These are phyloP conservation scores for Cyanoderma ruficeps DNA, from an alignment of 2,113 vertebrate species.

Conservation along the genomic window DNA sequence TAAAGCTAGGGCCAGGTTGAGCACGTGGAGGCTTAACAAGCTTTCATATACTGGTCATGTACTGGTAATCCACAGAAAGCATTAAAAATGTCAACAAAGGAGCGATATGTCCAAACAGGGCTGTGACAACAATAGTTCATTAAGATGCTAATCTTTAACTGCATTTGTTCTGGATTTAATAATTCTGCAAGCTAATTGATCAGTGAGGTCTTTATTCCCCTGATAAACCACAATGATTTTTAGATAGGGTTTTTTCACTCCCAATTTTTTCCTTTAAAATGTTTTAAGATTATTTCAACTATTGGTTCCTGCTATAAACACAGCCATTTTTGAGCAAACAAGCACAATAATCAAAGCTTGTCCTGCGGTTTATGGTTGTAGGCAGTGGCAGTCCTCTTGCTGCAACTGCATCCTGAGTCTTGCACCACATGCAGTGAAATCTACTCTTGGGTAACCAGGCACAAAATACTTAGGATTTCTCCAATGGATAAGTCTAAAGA, in stretches of 20 bases:
- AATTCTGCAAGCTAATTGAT: background rate
- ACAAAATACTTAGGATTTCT: background rate
- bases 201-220: background rate
- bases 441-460: background rate
- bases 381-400: background rate
- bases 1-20: background rate
- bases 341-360: background rate
- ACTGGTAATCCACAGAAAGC: constrained; percentile 33
- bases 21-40: constrained; percentile 49
- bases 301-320: background rate
- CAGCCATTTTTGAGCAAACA: background rate
- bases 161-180: background rate
- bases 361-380: background rate
- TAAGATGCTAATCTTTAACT: background rate
- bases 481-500: background rate
- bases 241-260: background rate
- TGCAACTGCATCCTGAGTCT: background rate
- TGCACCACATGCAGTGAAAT: background rate
- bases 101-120: background rate
- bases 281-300: background rate
- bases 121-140: background rate
- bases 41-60: background rate
- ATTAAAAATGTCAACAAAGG: constrained; percentile 28
- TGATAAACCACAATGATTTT: background rate
- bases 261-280: background rate